A percentile compares a stretch with the other conserved stretches of the same genome.
phyloP scores from a whole-genome alignment of 2,888 invertebrate species.

The Lysandra coridon region DNA sequence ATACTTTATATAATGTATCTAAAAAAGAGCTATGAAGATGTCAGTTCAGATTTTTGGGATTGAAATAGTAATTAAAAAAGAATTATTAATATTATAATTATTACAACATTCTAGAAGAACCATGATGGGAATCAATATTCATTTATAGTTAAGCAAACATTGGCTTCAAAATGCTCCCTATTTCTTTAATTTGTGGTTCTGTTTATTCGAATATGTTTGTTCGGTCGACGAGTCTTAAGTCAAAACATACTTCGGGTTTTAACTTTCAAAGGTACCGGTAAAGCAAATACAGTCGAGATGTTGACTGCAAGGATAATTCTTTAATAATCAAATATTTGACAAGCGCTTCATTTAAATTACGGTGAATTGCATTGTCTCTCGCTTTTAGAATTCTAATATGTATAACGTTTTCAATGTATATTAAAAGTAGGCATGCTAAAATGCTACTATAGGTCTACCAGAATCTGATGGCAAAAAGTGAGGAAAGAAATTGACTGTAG shows the following conservation, averaged over 20 bases:
- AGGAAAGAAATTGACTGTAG: no score
- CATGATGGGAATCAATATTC: constrained; percentile 49
- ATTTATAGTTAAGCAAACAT: constrained; percentile 60
- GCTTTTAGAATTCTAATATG: constrained; percentile 44
- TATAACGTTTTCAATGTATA: constrained; percentile 29
- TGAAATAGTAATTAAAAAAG: background rate
- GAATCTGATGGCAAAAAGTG: no score
- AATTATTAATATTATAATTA: background rate
- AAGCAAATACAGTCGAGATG: constrained; percentile 69
- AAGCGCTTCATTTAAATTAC: constrained; percentile 58
- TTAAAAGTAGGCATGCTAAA: background rate
- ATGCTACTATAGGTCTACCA: background rate
- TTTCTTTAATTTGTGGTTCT: constrained; percentile 69
- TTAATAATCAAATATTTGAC: constrained; percentile 66
- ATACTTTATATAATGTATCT: no score
- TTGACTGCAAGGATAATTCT: constrained; percentile 65
- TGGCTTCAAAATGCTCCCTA: constrained; percentile 70
- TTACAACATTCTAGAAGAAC: background rate
- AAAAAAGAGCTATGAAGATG: no score
- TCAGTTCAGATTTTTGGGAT: background rate
- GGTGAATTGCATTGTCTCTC: constrained; percentile 66
- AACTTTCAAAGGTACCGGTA: constrained; percentile 77
- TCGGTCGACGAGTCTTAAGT: constrained; percentile 73
- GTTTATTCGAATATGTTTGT: constrained; percentile 68
- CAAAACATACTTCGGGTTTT: constrained; percentile 79